These are phyloP conservation scores for Lasioglossum calceatum DNA, from an alignment of 2,888 invertebrate species.

Conservation along the genomic window DNA sequence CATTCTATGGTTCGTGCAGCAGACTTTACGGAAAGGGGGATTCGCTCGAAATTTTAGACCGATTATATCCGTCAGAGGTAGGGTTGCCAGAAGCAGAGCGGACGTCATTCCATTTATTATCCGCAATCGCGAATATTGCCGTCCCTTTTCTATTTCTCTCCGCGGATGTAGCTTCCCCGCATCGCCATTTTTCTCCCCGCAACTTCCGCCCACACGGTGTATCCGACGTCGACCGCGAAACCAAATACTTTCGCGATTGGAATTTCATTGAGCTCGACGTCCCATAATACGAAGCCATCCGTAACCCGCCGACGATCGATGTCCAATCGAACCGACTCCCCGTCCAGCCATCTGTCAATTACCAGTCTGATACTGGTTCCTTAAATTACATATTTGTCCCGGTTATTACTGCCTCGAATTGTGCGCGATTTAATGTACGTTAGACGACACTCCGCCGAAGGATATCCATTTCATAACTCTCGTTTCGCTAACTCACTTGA, in stretches of 20 bases:
- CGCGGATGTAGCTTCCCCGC: not conserved
- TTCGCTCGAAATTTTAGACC: slow-evolving; percentile 63
- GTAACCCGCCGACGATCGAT: not conserved
- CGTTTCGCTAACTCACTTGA: not conserved
- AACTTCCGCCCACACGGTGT: slow-evolving; percentile 15
- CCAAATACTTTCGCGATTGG: slow-evolving; percentile 66
- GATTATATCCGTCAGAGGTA: slow-evolving; percentile 62
- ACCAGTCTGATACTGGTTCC: not conserved
- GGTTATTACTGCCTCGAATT: not conserved
- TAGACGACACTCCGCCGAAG: not conserved
- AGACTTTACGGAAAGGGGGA: slow-evolving; percentile 37
- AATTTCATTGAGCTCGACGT: slow-evolving; percentile 66
- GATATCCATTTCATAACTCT: not conserved
- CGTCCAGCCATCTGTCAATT: not conserved
- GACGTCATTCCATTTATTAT: slow-evolving; percentile 60
- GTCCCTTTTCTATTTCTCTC: slow-evolving; percentile 21
- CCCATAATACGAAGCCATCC: slow-evolving; percentile 10
- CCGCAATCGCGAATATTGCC: slow-evolving; percentile 57
- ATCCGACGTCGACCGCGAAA: slow-evolving; percentile 49
- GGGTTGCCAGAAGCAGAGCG: slow-evolving; percentile 49
- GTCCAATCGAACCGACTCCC: not conserved
- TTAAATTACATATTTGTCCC: not conserved
- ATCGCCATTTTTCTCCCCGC: not conserved
- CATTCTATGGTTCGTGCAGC: slow-evolving; percentile 25
- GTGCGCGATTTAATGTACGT: not conserved